Evolutionary conservation across 92 coral and sea anemone species (phyloP), one percentile per base, ranked within the genome.

Genomic region (Epizoanthus scotinus): DNA sequence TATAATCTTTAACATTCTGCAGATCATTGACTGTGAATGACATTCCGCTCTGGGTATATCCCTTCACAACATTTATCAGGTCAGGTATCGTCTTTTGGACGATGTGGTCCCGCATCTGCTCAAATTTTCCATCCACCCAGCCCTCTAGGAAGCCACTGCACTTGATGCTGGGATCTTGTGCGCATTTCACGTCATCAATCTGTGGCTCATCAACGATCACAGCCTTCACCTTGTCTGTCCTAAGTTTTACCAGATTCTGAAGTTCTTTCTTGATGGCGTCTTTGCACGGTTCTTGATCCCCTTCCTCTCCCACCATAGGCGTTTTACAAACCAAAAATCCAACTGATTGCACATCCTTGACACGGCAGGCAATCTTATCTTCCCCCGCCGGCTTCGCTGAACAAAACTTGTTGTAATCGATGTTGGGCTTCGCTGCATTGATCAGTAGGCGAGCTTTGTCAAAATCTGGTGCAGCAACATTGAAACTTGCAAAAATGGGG

Each of bases 341-440:
- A 82, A 86, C 86, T 7, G 87, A 13, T 27, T 79, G 74, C 34
- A 67, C 87, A 55, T 42, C 78, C 63, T 75, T 73, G 54, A 86
- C 8, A 10, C 90, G 90, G 58, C 90, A 86, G 25, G 90, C 90
- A 82, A 86, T 55, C 70, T 86, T 86, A 67, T 82, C 90, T 8
- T 29, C 69, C 25, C 90, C 90, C 0, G 83, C 40, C 9, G 68
- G 38, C 67, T 13, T 56, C 59, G 54, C 87, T 3, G 26, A 7
- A 31, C 90, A 86, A 40, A 86, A 86, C 14, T 58, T 34, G 27
- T 22, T 53, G 86, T 86, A 86, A 72, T 75, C 50, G 12, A 86
- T 86, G 78, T 86, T 49, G 21, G 83, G 86, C 67, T 78, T 78
- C 21, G 84, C 79, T 58, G 65, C 69, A 17, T 78, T 44, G 52